phyloP scores from a whole-genome alignment of 2,888 invertebrate species.

The Calameuta filiformis region DNA sequence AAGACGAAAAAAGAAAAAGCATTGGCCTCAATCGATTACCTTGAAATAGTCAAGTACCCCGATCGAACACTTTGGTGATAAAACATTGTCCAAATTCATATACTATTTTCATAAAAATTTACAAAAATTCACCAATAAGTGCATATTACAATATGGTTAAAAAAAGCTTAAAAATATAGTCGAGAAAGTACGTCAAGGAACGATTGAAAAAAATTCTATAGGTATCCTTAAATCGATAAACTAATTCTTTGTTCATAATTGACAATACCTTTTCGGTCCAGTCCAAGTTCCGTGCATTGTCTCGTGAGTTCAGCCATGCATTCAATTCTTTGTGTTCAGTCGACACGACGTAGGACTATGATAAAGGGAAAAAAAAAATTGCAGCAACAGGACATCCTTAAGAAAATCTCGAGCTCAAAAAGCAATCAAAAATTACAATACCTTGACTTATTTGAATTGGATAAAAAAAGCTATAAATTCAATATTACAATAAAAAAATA shows the following conservation, averaged over 20 bases:
- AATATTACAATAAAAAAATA: background rate
- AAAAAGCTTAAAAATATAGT: background rate
- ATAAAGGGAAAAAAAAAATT: background rate
- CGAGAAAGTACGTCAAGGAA: background rate
- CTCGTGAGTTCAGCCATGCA: background rate
- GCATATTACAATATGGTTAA: background rate
- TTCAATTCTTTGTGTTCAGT: background rate
- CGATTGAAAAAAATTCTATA: background rate
- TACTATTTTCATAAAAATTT: background rate
- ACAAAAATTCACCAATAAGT: background rate
- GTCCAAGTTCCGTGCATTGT: background rate
- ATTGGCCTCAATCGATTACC: constrained; percentile 18
- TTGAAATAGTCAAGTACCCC: constrained; percentile 9
- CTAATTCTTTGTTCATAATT: background rate
- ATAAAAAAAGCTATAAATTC: background rate
- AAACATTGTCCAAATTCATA: background rate
- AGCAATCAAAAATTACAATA: background rate
- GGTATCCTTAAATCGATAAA: background rate
- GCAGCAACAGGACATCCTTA: background rate
- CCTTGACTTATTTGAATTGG: background rate
- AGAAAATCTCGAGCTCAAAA: background rate
- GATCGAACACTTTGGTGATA: background rate
- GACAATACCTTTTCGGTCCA: background rate
- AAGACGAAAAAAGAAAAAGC: constrained; percentile 10
- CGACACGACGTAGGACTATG: background rate